Base-by-base conservation (phyloP, 1,140 invertebrate genomes). In the Conus betulinus region DNA sequence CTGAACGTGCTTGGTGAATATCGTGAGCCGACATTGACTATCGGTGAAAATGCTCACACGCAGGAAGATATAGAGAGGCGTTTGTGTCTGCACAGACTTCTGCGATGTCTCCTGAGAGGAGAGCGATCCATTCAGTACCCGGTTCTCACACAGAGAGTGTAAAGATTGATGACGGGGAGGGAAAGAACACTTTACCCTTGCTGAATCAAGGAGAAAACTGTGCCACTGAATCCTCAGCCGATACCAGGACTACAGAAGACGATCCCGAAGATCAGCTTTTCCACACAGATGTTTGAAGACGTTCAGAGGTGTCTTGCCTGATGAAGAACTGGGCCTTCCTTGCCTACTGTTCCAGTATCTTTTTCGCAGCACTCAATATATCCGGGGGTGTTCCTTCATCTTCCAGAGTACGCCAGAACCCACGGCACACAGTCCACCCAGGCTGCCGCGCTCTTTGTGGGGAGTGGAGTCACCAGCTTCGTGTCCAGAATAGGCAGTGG, bases 381-480 rank as follows among this genome's bases (percentile, higher is more conserved):
- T 10, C 7, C 15, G 79, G 79, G 79, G 79, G 39, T 81, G 52
- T 81, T 39, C 39, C 79, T 81, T 27, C 79, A 81, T 81, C 79
- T 81, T 23, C 79, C 79, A 52, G 79, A 81, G 23, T 81, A 81
- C 39, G 17, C 79, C 10, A 39, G 52, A 51, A 52, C 39, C 23
- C 27, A 52, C 13, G 79, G 79, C 8, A 81, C 79, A 10, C 11
- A 10, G 10, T 10, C 52, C 10, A 39, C 25, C 13, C 13, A 53
- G 23, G 79, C 79, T 10, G 79, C 79, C 27, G 51, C 79, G 4
- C 79, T 81, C 39, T 81, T 52, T 5, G 79, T 81, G 10, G 79
- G 79, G 25, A 10, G 8, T 23, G 79, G 79, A 11, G 51, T 52
- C 79, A 3, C 51, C 79, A 81, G 79, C 39, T 5, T 81, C 39